Conservation (phyloP, 2,113 vertebrate genomes). For the Trinectes maculatus region DNA sequence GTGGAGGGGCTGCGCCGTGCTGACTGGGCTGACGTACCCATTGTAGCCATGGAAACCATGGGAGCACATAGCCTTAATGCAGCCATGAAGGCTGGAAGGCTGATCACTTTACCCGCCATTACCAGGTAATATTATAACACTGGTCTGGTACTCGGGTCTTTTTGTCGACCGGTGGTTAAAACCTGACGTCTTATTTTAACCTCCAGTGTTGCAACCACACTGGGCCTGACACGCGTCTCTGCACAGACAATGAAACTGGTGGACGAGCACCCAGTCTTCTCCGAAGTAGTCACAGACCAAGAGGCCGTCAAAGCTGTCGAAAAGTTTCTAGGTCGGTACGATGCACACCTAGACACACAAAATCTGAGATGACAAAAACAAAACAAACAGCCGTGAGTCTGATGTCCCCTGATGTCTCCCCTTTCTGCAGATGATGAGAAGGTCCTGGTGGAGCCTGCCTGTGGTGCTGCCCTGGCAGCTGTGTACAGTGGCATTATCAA, state of each 20-base stretch:
- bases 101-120: constrained; percentile 87
- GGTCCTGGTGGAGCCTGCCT: constrained; percentile 90
- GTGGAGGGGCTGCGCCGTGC: constrained; percentile 85
- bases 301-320: constrained; percentile 87
- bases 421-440: constrained; percentile 87
- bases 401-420: constrained; percentile 6
- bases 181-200: background rate
- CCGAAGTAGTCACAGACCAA: constrained; percentile 87
- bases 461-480: constrained; percentile 87
- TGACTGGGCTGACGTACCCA: constrained; percentile 87
- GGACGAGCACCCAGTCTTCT: constrained; percentile 80
- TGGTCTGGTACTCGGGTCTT: background rate
- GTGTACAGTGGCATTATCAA: constrained; percentile 86
- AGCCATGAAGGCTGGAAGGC: constrained; percentile 81
- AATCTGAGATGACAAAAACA: background rate
- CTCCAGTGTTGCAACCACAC: constrained; percentile 86
- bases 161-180: background rate
- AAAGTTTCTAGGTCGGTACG: constrained; percentile 87
- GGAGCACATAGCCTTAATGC: constrained; percentile 89
- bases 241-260: constrained; percentile 85
- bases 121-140: constrained; percentile 83
- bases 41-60: constrained; percentile 89
- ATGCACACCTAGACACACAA: background rate
- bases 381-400: background rate
- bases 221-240: constrained; percentile 86